Conservation (phyloP, 2,888 invertebrate genomes). For the Acleris emargana region DNA sequence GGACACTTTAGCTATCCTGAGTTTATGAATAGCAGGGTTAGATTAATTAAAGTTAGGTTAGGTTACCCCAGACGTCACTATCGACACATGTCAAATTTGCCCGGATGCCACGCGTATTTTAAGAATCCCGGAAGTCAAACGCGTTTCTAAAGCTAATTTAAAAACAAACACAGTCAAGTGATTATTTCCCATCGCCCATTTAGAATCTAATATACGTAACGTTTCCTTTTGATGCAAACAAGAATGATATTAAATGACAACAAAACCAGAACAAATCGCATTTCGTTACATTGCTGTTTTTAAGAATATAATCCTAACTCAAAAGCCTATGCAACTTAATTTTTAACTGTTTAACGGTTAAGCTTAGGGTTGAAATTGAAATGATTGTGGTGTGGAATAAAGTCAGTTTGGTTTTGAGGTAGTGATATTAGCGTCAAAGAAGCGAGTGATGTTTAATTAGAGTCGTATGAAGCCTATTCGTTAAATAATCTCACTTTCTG, state of each 20-base stretch:
- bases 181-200: background rate
- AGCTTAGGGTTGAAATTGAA: background rate
- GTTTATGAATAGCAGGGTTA: too few species aligned
- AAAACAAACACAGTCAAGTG: background rate
- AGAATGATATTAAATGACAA: slow-evolving; percentile 2
- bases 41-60: too few species aligned
- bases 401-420: background rate
- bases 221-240: slow-evolving; percentile 1
- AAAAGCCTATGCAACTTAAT: background rate
- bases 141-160: background rate
- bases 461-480: slow-evolving; percentile 6
- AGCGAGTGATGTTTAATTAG: slow-evolving; percentile 4
- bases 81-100: too few species aligned
- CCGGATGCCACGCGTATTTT: background rate
- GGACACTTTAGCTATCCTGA: too few species aligned
- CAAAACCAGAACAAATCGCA: background rate
- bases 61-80: too few species aligned
- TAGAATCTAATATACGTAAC: background rate
- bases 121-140: background rate
- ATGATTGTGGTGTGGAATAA: background rate
- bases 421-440: slow-evolving; percentile 1
- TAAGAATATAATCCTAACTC: background rate
- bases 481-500: slow-evolving; percentile 9
- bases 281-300: background rate
- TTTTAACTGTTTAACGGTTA: background rate